Conservation (phyloP, 2,113 vertebrate genomes). For the Tupaia tana region DNA sequence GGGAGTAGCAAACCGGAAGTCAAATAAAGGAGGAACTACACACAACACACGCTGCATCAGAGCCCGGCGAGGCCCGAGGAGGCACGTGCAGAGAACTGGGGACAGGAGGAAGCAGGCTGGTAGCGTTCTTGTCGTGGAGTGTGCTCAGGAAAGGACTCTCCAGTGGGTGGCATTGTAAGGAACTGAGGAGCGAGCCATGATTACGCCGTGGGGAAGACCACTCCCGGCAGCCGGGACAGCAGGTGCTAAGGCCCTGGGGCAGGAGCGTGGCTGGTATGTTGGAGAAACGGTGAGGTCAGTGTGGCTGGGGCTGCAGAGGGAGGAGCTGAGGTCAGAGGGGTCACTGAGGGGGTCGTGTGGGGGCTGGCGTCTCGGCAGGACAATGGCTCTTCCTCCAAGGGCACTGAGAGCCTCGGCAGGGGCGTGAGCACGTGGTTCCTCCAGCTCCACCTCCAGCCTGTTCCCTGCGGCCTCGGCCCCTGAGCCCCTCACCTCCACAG, state of each 20-base stretch:
- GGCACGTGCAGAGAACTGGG: rapidly evolving
- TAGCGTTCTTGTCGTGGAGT: neutral
- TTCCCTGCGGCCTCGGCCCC: neutral
- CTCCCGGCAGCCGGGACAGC: neutral
- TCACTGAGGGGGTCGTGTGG: neutral
- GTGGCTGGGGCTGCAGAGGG: neutral
- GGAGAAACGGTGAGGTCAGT: rapidly evolving
- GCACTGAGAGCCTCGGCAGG: neutral
- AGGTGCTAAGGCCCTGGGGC: neutral
- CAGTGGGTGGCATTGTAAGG: neutral
- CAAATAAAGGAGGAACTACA: neutral
- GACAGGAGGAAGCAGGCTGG: neutral
- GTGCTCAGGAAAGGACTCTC: neutral
- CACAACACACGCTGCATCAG: neutral
- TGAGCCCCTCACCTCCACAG: neutral
- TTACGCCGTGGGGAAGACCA: neutral
- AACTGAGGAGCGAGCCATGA: neutral
- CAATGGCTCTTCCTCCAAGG: neutral
- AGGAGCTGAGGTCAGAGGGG: no score
- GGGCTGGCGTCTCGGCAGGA: neutral
- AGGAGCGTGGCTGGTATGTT: rapidly evolving
- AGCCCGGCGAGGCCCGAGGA: neutral
- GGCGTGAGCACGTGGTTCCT: no score
- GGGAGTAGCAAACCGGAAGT: rapidly evolving
- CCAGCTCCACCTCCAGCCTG: neutral